phyloP scores from a whole-genome alignment of 1,140 invertebrate species.

The Lucilia cuprina region DNA sequence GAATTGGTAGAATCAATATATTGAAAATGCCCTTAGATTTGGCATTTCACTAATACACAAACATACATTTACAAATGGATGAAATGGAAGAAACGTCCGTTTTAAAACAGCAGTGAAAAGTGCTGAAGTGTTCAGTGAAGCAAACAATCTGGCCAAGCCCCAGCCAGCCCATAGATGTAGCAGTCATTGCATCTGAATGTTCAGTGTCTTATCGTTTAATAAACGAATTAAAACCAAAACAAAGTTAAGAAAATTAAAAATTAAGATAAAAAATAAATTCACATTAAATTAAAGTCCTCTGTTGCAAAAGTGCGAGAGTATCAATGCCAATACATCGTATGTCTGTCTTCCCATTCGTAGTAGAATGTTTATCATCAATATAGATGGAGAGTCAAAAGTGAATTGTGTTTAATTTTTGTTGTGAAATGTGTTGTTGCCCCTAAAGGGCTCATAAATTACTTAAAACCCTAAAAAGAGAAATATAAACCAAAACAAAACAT shows the following conservation, averaged over 20 bases:
- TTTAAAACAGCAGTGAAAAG: background rate
- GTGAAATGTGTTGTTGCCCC: background rate
- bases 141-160: background rate
- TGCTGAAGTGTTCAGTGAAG: background rate
- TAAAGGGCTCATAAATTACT: slow-evolving; percentile 25
- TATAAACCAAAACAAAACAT: background rate
- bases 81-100: too few relatives aligned
- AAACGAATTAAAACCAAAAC: slow-evolving; percentile 34
- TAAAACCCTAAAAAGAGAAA: background rate
- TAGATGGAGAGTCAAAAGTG: background rate
- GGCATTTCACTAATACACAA: background rate
- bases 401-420: slow-evolving; percentile 13
- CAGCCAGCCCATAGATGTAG: background rate
- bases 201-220: slow-evolving; percentile 24
- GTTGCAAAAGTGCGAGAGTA: background rate
- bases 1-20: background rate
- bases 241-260: slow-evolving; percentile 35
- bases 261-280: slow-evolving; percentile 31
- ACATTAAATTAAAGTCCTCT: slow-evolving; percentile 9
- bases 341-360: too few relatives aligned
- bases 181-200: background rate
- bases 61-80: background rate
- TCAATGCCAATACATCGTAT: background rate
- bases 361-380: background rate
- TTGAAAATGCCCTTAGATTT: background rate